Evolutionary conservation across 2,888 invertebrate species (phyloP).

Genomic region (Rhimphoctona megacephalus): DNA sequence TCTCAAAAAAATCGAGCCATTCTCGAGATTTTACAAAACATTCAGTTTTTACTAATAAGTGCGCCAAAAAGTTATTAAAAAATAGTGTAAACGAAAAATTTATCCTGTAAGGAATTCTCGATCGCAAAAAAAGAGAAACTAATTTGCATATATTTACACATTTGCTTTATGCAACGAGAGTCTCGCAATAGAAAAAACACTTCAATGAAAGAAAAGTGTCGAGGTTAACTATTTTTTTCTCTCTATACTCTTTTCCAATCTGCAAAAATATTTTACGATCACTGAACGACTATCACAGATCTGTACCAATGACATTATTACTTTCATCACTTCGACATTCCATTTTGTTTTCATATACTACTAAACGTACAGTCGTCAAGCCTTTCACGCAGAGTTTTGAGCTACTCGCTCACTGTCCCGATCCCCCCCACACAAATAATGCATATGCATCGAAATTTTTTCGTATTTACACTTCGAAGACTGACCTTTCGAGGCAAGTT

Average conservation of each 20-base stretch:
- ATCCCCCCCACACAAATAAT: constrained; percentile 1
- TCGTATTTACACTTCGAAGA: not conserved
- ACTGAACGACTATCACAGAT: constrained; percentile 7
- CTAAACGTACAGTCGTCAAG: constrained; percentile 2
- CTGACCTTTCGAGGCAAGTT: not conserved
- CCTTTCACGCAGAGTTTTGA: constrained; percentile 27
- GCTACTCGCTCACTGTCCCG: not conserved
- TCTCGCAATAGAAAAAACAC: not conserved
- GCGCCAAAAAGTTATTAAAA: not conserved
- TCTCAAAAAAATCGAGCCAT: not conserved
- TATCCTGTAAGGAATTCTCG: not conserved
- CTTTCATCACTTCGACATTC: constrained; percentile 40
- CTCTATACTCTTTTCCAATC: constrained; percentile 4
- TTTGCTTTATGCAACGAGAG: not conserved
- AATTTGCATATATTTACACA: not conserved
- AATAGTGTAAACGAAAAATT: not conserved
- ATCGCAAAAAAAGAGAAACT: not conserved
- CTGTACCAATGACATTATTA: constrained; percentile 46
- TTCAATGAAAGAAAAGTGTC: constrained; percentile 4
- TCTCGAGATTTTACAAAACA: not conserved
- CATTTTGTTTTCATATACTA: constrained; percentile 28
- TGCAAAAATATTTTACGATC: constrained; percentile 16
- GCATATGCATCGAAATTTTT: not conserved
- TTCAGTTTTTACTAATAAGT: not conserved
- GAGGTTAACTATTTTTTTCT: constrained; percentile 12